These are phyloP conservation scores for Odontocolon sp. DNA, from an alignment of 2,888 invertebrate species.

Conservation along the genomic window DNA sequence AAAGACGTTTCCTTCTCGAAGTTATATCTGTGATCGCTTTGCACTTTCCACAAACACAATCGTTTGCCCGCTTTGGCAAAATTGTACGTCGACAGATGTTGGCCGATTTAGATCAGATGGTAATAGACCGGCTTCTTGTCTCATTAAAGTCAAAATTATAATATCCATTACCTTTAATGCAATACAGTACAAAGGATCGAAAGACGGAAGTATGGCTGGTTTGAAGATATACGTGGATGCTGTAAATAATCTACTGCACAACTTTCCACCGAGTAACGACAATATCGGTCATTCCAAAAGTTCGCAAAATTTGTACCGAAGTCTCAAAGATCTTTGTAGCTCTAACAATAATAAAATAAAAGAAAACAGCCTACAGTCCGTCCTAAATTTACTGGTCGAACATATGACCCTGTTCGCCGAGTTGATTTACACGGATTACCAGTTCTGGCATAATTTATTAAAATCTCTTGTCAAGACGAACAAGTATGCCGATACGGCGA, in stretches of 20 bases:
- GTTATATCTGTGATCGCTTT: conserved; percentile 21
- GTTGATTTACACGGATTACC: conserved; percentile 69
- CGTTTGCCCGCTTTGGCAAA: conserved; percentile 13
- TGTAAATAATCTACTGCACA: conserved; percentile 65
- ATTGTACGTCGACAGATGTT: conserved; percentile 31
- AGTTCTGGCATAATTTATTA: conserved; percentile 69
- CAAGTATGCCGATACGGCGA: conserved; percentile 55
- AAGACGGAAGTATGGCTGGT: neutral
- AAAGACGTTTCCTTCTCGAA: conserved; percentile 30
- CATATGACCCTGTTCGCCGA: conserved; percentile 64
- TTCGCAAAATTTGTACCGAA: conserved; percentile 54
- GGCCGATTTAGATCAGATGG: conserved; percentile 27
- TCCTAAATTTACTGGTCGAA: conserved; percentile 64
- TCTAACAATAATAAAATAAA: conserved; percentile 25
- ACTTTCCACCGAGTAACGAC: conserved; percentile 61
- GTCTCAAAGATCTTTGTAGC: conserved; percentile 61
- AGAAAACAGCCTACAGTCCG: conserved; percentile 54
- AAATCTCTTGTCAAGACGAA: conserved; percentile 41
- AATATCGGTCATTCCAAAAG: conserved; percentile 10
- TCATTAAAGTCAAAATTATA: conserved; percentile 17
- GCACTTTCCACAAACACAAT: conserved; percentile 41
- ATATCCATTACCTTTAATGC: conserved; percentile 48
- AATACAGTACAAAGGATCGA: conserved; percentile 34
- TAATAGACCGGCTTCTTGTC: conserved; percentile 5
- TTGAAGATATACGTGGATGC: conserved; percentile 68